A percentile compares a stretch with the other conserved stretches of the same genome.
These are phyloP conservation scores for Phallusia fumigata DNA, from an alignment of 23 tunicate species.

Conservation along the genomic window DNA sequence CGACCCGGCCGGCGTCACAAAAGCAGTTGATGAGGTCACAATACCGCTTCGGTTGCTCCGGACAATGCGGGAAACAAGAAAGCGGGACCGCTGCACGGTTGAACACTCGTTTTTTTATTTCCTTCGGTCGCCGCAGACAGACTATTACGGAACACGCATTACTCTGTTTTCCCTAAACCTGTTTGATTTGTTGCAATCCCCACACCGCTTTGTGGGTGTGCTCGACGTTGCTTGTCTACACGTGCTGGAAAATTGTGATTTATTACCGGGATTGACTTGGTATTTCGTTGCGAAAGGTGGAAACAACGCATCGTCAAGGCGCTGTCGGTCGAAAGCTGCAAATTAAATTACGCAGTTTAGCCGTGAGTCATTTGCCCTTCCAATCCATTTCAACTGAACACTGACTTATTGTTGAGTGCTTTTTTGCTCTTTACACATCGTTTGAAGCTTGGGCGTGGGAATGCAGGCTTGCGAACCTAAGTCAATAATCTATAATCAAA, in stretches of 20 bases:
- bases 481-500: too few relatives aligned
- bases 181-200: neutral
- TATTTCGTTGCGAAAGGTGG: neutral
- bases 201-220: neutral
- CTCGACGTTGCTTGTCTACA: neutral
- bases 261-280: neutral
- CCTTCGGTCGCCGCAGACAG: neutral
- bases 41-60: constrained; percentile 6
- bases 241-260: neutral
- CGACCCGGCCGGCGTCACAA: neutral
- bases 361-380: neutral
- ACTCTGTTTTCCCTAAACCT: neutral
- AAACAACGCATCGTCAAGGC: neutral
- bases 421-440: neutral
- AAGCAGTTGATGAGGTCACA: constrained; percentile 8
- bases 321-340: neutral
- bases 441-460: constrained; percentile 1
- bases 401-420: neutral
- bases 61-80: constrained; percentile 7
- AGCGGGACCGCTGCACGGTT: neutral
- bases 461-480: neutral
- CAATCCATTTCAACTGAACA: neutral
- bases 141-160: neutral
- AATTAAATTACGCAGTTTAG: neutral
- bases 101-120: neutral